Evolutionary conservation across 1,140 invertebrate species (phyloP), one percentile per base, ranked within the genome.

Genomic region (Antheraea pernyi): DNA sequence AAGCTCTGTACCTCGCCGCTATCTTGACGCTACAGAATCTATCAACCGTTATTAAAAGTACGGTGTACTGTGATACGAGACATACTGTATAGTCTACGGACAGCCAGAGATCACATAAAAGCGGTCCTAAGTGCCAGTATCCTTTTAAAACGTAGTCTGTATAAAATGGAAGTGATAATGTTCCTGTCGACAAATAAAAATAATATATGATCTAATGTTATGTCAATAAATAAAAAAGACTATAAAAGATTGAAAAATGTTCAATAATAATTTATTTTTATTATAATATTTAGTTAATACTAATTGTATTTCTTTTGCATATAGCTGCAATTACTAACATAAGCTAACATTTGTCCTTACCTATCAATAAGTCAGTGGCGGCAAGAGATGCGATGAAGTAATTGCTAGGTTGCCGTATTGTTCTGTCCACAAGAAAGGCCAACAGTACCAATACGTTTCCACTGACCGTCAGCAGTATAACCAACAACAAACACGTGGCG

Each of bases 51-150:
- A 99, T 99, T 62, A 99, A 94, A 36, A 99, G 95, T 3, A 99
- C 99, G 0, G 99, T 99, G 90, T 99, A 99, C 89, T 99, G 99
- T 3, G 99, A 99, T 6, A 99, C 98, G 19, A 99, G 94, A 86
- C 99, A 99, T 0, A 99, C 99, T 7, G 99, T 99, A 92, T 99
- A 99, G 93, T 99, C 99, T 19, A 99, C 97, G 0, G 99, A 99
- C 0, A 99, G 94, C 99, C 99, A 99, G 42, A 99, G 93, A 92
- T 99, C 99, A 90, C 99, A 99, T 0, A 99, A 93, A 68, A 99
- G 95, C 11, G 98, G 96, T 18, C 99, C 99, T 63, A 99, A 94
- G 83, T 99, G 97, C 99, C 99, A 99, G 82, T 98, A 97, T 19
- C 98, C 97, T 94, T 97, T 97, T 66, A 99, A 93, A 59, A 99